Conservation (phyloP, 2,113 vertebrate genomes). For the Pterocles burchelli region DNA sequence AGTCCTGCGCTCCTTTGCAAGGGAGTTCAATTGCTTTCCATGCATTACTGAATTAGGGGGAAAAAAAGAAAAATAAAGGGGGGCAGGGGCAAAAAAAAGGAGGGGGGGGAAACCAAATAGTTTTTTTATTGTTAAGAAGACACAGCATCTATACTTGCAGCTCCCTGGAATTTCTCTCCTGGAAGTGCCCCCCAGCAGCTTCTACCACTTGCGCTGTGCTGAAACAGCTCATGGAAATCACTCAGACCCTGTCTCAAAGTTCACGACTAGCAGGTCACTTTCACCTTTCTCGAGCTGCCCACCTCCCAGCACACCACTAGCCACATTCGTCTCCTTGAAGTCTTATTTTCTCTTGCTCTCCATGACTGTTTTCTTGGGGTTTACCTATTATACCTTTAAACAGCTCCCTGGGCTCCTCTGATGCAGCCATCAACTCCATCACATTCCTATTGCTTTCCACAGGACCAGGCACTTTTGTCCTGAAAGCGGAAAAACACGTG, state of each 20-base stretch:
- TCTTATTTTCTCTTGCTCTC: not conserved
- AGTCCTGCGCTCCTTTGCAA: not conserved
- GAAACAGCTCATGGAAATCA: not conserved
- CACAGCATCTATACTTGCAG: not conserved
- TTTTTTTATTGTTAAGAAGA: not conserved
- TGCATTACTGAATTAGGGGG: not conserved
- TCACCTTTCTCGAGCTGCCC: not conserved
- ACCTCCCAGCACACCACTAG: not conserved
- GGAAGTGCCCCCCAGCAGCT: not conserved
- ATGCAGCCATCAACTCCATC: not conserved
- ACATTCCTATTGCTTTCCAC: not conserved
- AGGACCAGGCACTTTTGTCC: not conserved
- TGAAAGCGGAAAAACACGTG: not conserved
- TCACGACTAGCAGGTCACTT: not conserved
- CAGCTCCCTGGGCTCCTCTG: not conserved
- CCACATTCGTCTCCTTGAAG: not conserved
- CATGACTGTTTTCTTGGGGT: not conserved
- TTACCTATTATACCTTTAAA: not conserved
- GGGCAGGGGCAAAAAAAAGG: too few species aligned
- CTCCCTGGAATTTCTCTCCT: not conserved
- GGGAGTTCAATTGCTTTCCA: not conserved
- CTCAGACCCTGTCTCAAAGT: not conserved
- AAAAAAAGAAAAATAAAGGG: not conserved
- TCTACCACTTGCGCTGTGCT: not conserved
- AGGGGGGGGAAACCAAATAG: accelerated